Evolutionary conservation across 2,888 invertebrate genomes (phyloP), one percentile per base, ranked within the genome.

Genomic region (Oithona nana): DNA sequence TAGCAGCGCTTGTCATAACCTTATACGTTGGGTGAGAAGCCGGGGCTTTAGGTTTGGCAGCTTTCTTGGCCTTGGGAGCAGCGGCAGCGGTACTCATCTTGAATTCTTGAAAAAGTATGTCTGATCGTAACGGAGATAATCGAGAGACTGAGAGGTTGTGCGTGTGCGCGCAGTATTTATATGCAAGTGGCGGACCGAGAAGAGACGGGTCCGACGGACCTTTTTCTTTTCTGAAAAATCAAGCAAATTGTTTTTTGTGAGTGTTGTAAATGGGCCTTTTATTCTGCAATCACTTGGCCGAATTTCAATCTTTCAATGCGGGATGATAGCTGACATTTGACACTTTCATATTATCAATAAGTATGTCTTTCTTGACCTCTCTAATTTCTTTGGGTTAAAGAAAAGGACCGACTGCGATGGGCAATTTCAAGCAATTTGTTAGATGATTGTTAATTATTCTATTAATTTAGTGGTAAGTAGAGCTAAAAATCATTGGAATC

Each of bases 1-100:
- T 68, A 39, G 73, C 74, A 11, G 69, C 68, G 62, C 68, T 68
- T 66, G 75, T 70, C 75, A 75, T 75, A 57, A 71, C 72, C 29
- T 68, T 67, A 68, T 73, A 75, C 48, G 68, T 68, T 49, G 70
- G 70, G 51, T 70, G 70, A 48, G 66, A 65, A 22, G 71, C 67
- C 26, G 71, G 68, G 63, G 69, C 69, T 67, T 71, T 72, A 8
- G 69, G 63, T 61, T 68, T 68, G 54, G 54, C 54, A n/a, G 64
- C 28, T 22, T 52, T 64, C 16, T 56, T 64, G n/a, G 63, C 64
- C 60, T 65, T 66, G 54, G 64, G 54, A 22, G 48, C 29, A 49
- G 57, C 58, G 58, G 61, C 61, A 3, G 60, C 57, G 30, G 57
- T 24, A 16, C 16, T 39, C 20, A 13, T 57, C 13, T 56, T 56